A percentile compares a stretch with the other conserved stretches of the same genome.
Evolutionary conservation across 2,888 invertebrate genomes (phyloP).

Genomic region (Dorcus hopei): DNA sequence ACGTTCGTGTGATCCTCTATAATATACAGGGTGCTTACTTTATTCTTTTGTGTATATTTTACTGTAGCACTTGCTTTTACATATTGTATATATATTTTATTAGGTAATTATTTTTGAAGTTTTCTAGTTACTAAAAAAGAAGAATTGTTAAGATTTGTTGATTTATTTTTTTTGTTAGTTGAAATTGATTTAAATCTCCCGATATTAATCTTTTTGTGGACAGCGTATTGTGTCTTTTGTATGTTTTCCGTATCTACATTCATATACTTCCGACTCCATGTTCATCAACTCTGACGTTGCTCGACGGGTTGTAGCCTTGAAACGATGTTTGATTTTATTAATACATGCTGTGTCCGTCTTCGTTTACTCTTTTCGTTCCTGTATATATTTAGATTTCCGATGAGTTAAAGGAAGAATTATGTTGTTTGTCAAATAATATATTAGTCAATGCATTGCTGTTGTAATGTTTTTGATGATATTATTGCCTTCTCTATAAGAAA

Average conservation of each 20-base stretch:
- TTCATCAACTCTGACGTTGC: neutral
- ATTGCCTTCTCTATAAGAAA: conserved; percentile 41
- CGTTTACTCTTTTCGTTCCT: neutral
- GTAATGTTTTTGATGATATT: conserved; percentile 41
- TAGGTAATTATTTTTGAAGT: neutral
- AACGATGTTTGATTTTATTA: neutral
- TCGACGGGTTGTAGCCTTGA: neutral
- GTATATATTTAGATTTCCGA: neutral
- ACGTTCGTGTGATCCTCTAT: neutral
- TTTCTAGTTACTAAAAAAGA: neutral
- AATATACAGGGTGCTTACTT: neutral
- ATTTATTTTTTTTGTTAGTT: neutral
- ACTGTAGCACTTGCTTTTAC: neutral
- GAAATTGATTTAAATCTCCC: neutral
- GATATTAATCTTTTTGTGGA: neutral
- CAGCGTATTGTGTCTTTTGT: too few relatives aligned
- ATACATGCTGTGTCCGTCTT: neutral
- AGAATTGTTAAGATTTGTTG: neutral
- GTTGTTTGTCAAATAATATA: conserved; percentile 18
- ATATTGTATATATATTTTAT: conserved; percentile 1
- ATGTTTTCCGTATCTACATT: too few relatives aligned
- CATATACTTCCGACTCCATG: neutral
- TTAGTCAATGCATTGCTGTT: conserved; percentile 32
- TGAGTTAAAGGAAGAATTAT: conserved; percentile 10
- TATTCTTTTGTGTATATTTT: neutral